Percentiles rank a stretch among this genome's conserved stretches.
These are phyloP conservation scores for Timandra comae DNA, from an alignment of 2,888 invertebrate genomes.

Conservation along the genomic window DNA sequence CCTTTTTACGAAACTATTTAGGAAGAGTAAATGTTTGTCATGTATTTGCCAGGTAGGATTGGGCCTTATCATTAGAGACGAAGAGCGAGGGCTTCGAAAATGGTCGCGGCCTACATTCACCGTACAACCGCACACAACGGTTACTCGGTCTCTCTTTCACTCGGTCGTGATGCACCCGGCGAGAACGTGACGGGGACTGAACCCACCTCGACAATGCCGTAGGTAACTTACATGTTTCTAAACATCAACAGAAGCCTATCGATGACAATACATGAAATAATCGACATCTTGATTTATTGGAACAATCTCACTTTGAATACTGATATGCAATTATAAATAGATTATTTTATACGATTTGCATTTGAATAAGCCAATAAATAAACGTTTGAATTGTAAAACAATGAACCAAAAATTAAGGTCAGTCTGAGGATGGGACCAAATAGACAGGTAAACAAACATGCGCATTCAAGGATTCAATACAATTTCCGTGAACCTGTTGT, in stretches of 20 bases:
- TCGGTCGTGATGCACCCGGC: slow-evolving; percentile 20
- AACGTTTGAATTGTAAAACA: too few relatives aligned
- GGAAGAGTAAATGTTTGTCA: too few relatives aligned
- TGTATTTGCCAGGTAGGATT: too few relatives aligned
- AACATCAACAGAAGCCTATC: slow-evolving; percentile 49
- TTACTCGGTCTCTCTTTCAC: slow-evolving; percentile 48
- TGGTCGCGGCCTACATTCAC: slow-evolving; percentile 76
- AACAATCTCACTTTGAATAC: too few relatives aligned
- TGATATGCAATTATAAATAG: too few relatives aligned
- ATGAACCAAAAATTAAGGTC: too few relatives aligned
- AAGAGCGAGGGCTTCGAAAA: slow-evolving; percentile 66
- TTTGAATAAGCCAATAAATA: too few relatives aligned
- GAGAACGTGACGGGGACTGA: slow-evolving; percentile 34
- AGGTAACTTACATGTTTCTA: too few relatives aligned
- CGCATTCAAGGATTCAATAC: slow-evolving; percentile 15
- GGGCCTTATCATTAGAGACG: slow-evolving; percentile 58
- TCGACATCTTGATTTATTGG: too few relatives aligned
- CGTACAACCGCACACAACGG: slow-evolving; percentile 57
- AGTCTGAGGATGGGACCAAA: slow-evolving; percentile 8
- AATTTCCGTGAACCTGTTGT: slow-evolving; percentile 18
- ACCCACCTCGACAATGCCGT: slow-evolving; percentile 40
- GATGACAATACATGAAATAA: slow-evolving; percentile 9
- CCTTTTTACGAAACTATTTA: too few relatives aligned
- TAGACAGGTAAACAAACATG: slow-evolving; percentile 11
- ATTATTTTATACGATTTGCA: too few relatives aligned